phyloP scores from a whole-genome alignment of 2,797 vertebrate species.

The Garrulus glandarius region DNA sequence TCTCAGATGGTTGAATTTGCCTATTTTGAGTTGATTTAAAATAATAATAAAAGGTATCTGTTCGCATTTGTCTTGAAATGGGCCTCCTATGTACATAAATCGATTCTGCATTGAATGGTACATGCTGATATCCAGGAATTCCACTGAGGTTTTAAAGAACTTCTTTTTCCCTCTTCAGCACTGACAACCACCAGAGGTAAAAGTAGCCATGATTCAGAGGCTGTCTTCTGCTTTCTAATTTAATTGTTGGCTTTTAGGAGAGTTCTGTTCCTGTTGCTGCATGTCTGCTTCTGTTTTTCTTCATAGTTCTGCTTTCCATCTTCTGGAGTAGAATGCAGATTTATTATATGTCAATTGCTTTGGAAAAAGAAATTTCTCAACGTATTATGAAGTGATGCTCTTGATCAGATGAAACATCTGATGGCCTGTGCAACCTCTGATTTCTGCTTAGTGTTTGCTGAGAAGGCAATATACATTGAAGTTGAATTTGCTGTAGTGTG shows the following conservation, averaged over 20 bases:
- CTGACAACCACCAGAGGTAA: not conserved
- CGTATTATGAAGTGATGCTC: not conserved
- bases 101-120: not conserved
- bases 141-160: not conserved
- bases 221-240: conserved; percentile 30
- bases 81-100: not conserved
- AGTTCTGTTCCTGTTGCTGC: not conserved
- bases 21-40: not conserved
- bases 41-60: not conserved
- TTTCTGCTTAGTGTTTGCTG: not conserved
- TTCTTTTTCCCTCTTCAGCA: not conserved
- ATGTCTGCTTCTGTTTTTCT: conserved; percentile 1
- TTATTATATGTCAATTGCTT: not conserved
- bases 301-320: not conserved
- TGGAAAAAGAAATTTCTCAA: not conserved
- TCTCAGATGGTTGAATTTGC: not conserved
- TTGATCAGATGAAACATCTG: not conserved
- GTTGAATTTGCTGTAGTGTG: not conserved
- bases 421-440: not conserved
- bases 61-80: not conserved
- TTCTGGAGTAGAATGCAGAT: not conserved
- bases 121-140: not conserved
- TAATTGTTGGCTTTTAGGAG: conserved; percentile 27
- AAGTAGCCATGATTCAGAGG: not conserved
- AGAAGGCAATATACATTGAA: not conserved